Percentiles rank a stretch among this genome's conserved stretches.
Conservation (phyloP, 2,113 vertebrate species). For the Psittacus erithacus region DNA sequence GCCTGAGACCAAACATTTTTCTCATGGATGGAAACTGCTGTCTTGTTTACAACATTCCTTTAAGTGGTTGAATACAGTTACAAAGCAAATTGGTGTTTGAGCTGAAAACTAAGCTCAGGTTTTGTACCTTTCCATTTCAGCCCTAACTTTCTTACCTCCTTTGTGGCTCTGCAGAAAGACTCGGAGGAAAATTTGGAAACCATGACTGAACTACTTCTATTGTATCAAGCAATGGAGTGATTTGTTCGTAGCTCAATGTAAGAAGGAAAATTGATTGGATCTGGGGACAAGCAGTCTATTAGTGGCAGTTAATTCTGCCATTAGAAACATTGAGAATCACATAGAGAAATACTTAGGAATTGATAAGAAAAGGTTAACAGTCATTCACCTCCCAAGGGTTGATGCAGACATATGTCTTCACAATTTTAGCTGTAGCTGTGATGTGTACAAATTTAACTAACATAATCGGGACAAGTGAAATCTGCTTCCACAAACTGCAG, state of each 20-base stretch:
- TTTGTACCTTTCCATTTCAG: neutral
- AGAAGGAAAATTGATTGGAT: neutral
- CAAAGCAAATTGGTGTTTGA: rapidly evolving
- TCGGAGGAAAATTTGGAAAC: neutral
- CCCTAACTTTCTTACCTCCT: neutral
- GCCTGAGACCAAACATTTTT: neutral
- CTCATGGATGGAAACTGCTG: neutral
- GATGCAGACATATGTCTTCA: neutral
- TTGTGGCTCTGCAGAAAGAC: neutral
- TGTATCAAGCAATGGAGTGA: neutral
- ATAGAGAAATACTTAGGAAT: neutral
- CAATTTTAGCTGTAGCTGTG: neutral
- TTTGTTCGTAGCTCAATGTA: neutral
- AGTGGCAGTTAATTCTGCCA: neutral
- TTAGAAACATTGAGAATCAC: neutral
- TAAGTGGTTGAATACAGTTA: rapidly evolving
- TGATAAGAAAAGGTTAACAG: neutral
- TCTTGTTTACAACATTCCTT: neutral
- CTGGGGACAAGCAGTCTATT: neutral
- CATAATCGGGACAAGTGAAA: neutral
- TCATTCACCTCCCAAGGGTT: neutral
- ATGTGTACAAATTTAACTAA: neutral
- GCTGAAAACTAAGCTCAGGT: neutral
- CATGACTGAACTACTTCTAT: neutral
- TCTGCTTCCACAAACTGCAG: neutral